Conservation (phyloP, 2,888 invertebrate genomes). For the Ernsta delagoae region DNA sequence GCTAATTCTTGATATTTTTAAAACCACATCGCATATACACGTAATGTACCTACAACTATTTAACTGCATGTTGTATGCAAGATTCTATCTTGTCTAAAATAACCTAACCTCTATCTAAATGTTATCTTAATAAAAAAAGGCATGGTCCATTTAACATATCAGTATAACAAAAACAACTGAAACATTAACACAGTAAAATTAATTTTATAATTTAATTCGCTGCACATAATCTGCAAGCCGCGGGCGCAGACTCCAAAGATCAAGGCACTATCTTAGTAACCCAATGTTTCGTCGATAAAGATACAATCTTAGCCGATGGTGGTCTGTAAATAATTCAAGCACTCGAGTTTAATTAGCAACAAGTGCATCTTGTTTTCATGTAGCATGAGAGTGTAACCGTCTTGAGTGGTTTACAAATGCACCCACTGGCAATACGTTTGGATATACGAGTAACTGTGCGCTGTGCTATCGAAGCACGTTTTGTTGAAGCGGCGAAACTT, state of each 20-base stretch:
- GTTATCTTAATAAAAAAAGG: not conserved
- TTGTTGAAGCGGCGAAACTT: slow-evolving; percentile 34
- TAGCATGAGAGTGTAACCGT: slow-evolving; percentile 41
- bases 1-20: too few relatives aligned
- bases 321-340: slow-evolving; percentile 43
- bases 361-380: slow-evolving; percentile 42
- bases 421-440: slow-evolving; percentile 28
- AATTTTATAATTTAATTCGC: not conserved
- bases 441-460: slow-evolving; percentile 8
- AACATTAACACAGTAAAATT: not conserved
- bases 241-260: slow-evolving; percentile 8
- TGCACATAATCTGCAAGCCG: slow-evolving; percentile 2
- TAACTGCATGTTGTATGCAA: too few relatives aligned
- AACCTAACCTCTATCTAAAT: too few relatives aligned
- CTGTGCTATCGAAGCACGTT: slow-evolving; percentile 33
- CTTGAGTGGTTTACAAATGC: slow-evolving; percentile 43
- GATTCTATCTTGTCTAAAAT: too few relatives aligned
- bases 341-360: slow-evolving; percentile 49
- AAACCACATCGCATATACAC: too few relatives aligned
- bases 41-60: too few relatives aligned
- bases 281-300: slow-evolving; percentile 28
- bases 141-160: not conserved
- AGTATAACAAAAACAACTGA: not conserved
- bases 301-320: slow-evolving; percentile 21
- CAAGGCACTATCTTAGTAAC: slow-evolving; percentile 4